Conservation (phyloP, 2,113 vertebrate species). For the Axis porcinus region DNA sequence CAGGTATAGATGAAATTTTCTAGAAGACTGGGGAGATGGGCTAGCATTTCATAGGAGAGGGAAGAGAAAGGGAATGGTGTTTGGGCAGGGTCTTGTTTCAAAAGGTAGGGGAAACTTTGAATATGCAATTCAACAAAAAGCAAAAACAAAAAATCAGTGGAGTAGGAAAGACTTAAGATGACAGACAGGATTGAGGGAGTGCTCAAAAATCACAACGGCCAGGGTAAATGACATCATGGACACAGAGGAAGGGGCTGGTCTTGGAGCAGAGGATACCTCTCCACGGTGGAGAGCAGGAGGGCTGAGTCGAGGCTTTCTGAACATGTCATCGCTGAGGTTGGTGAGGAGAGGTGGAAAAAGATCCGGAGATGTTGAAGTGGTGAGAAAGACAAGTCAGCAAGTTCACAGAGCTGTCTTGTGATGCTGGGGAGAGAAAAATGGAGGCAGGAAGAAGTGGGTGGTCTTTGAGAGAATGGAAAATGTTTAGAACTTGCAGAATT, state of each 20-base stretch:
- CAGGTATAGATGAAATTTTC: conserved; percentile 12
- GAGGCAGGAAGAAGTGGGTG: background rate
- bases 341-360: background rate
- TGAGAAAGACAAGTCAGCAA: background rate
- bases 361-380: background rate
- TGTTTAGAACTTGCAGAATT: background rate
- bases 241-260: background rate
- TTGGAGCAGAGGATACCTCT: background rate
- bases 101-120: background rate
- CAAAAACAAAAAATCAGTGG: background rate
- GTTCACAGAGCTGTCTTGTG: background rate
- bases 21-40: background rate
- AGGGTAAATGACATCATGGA: background rate
- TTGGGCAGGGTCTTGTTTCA: background rate
- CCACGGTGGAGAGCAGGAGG: background rate
- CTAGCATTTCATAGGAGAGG: background rate
- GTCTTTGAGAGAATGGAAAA: background rate
- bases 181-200: background rate
- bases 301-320: background rate
- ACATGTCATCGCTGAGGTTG: background rate
- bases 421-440: background rate
- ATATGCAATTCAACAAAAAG: background rate
- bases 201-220: background rate
- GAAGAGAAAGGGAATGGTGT: background rate
- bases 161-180: background rate